These are phyloP conservation scores for Porites australiensis DNA, from an alignment of 64 coral and sea anemone species.

Conservation along the genomic window DNA sequence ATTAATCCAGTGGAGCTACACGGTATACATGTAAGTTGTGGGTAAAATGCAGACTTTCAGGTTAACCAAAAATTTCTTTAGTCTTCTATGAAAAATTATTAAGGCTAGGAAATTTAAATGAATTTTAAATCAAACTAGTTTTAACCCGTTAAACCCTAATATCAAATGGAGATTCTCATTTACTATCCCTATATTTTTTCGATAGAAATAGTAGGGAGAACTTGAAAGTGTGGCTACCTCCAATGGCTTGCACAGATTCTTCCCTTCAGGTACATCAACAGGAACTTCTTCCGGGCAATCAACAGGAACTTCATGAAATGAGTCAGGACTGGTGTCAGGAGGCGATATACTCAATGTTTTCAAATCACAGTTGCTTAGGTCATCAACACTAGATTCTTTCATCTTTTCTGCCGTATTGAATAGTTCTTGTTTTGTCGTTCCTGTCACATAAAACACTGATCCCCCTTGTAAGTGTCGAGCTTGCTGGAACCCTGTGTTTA, in stretches of 20 bases:
- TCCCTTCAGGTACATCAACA: slow-evolving; percentile 76
- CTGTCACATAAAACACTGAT: slow-evolving; percentile 90
- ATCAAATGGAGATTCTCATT: too few species aligned
- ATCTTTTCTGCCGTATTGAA: slow-evolving; percentile 88
- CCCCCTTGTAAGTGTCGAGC: slow-evolving; percentile 38
- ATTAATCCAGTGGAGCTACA: too few species aligned
- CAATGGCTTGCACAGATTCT: background rate
- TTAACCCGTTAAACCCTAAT: too few species aligned
- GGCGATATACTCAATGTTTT: slow-evolving; percentile 69
- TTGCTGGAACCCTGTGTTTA: slow-evolving; percentile 65
- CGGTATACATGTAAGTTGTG: too few species aligned
- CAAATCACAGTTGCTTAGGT: slow-evolving; percentile 66
- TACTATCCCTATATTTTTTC: too few species aligned
- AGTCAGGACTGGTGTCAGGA: slow-evolving; percentile 54
- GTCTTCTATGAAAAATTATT: too few species aligned
- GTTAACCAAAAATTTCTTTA: too few species aligned
- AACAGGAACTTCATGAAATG: slow-evolving; percentile 65
- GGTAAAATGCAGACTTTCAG: too few species aligned
- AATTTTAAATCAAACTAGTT: too few species aligned
- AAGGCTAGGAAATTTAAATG: too few species aligned
- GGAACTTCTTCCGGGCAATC: slow-evolving; percentile 74
- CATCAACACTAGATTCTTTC: slow-evolving; percentile 90
- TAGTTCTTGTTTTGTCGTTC: slow-evolving; percentile 84
- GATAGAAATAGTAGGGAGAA: too few species aligned
- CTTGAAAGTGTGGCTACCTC: background rate